Base-by-base conservation (phyloP, 1,140 invertebrate genomes). In the Scaptomyza montana region DNA sequence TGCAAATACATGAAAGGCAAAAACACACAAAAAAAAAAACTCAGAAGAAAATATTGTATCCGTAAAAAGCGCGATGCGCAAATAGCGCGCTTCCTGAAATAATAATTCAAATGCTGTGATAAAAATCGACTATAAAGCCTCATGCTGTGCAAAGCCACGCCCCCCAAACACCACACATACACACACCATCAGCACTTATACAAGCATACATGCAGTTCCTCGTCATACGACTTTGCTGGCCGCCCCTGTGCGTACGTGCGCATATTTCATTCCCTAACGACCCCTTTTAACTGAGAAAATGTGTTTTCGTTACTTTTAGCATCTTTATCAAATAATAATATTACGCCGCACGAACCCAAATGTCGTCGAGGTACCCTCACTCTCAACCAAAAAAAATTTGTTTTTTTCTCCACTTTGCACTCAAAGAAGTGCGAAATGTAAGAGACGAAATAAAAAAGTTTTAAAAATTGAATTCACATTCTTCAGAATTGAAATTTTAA, bases 301-400 rank as follows among this genome's bases (percentile, higher is more conserved):
- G 89, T 90, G 89, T 90, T 90, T 90, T 90, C 89, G 89, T 90
- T 90, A 90, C 89, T 90, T 90, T 90, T 90, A 90, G 89, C 89
- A 90, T 90, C 89, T 90, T 90, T 90, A 90, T 90, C 89, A 90
- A 90, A 90, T 90, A 90, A 90, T 90, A 90, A 90, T 90, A 90
- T 90, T 90, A 90, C 89, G 77, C 78, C 78, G 76, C 84, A 79
- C 82, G 75, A 89, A 79, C 84, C 84, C 84, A 87, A 85, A 87
- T 74, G 81, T 85, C 81, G 82, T 85, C 78, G 82, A 81, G 63
- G 70, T 70, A 70, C 68, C 65, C 60, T 53, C 57, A 59, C n/a
- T 47, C 39, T 41, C 33, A 33, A 33, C 30, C 30, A 43, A 9
- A 7, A 46, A 69, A 55, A 74, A 63, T 69, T 56, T 67, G 70